Percentiles rank a stretch among this genome's conserved stretches.
These are phyloP conservation scores for Dexiosoma caninum DNA, from an alignment of 2,888 invertebrate species.

Conservation along the genomic window DNA sequence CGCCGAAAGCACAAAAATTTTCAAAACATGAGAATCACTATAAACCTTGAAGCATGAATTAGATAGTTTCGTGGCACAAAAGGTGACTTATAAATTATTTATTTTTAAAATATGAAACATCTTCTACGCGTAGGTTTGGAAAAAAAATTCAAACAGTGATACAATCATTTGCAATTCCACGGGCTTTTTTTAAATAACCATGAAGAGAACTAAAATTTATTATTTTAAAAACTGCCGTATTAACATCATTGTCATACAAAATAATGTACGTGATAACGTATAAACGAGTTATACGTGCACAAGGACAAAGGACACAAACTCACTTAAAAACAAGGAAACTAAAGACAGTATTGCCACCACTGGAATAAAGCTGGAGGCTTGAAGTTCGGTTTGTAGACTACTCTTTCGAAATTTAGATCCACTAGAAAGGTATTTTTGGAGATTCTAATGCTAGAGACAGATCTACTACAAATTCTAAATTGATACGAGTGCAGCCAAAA, in stretches of 20 bases:
- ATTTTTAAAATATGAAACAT: not conserved
- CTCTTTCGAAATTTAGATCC: too few species aligned
- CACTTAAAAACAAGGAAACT: not conserved
- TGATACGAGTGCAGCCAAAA: too few species aligned
- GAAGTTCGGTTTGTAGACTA: too few species aligned
- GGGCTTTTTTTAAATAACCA: not conserved
- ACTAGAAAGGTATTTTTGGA: too few species aligned
- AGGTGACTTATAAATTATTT: constrained; percentile 14
- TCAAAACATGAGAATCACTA: not conserved
- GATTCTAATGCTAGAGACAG: too few species aligned
- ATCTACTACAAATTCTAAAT: too few species aligned
- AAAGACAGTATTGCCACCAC: too few species aligned
- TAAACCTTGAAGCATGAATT: constrained; percentile 8
- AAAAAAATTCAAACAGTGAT: constrained; percentile 24
- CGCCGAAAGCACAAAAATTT: too few species aligned
- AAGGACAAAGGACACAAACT: too few species aligned
- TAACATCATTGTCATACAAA: not conserved
- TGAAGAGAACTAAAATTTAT: not conserved
- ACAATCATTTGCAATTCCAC: not conserved
- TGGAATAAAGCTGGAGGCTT: too few species aligned
- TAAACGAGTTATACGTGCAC: constrained; percentile 5
- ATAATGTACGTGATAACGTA: constrained; percentile 15
- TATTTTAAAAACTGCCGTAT: not conserved
- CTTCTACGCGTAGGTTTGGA: constrained; percentile 40
- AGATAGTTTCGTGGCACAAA: not conserved